Conservation (phyloP, 2,797 vertebrate species). For the Onychomys arenicola region DNA sequence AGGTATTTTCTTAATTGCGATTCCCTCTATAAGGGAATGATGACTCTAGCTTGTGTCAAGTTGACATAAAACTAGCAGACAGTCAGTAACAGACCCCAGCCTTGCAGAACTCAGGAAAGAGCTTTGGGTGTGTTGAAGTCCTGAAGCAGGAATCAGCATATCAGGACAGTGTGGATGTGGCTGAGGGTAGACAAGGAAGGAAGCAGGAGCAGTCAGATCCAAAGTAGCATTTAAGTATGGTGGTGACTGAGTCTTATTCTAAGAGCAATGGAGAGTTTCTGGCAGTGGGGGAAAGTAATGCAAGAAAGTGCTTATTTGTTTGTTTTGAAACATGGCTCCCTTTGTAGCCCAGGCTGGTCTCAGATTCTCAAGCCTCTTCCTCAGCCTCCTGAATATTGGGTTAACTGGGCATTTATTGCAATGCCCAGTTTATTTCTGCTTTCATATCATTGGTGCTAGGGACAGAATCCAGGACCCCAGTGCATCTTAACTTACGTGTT, state of each 20-base stretch:
- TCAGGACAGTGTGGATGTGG: background rate
- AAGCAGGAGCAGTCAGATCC: background rate
- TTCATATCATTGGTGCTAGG: background rate
- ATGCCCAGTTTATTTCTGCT: background rate
- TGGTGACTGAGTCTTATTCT: background rate
- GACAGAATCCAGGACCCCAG: background rate
- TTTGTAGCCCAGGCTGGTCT: background rate
- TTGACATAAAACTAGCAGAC: background rate
- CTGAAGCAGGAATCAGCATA: background rate
- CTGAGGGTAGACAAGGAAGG: background rate
- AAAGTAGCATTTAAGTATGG: background rate
- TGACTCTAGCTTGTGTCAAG: background rate
- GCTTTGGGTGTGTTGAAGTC: background rate
- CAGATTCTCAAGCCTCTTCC: background rate
- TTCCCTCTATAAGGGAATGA: too few species aligned
- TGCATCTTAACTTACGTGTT: background rate
- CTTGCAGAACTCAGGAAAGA: background rate
- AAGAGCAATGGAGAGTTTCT: background rate
- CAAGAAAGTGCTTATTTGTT: background rate
- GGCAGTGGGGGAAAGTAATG: background rate
- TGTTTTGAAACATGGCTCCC: background rate
- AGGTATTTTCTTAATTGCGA: background rate
- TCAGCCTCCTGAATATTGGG: background rate
- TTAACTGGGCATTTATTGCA: background rate
- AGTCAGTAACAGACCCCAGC: background rate